Percentiles rank a stretch among this genome's conserved stretches.
These are phyloP conservation scores for Gastrophryne carolinensis DNA, from an alignment of 2,797 vertebrate genomes.

Conservation along the genomic window DNA sequence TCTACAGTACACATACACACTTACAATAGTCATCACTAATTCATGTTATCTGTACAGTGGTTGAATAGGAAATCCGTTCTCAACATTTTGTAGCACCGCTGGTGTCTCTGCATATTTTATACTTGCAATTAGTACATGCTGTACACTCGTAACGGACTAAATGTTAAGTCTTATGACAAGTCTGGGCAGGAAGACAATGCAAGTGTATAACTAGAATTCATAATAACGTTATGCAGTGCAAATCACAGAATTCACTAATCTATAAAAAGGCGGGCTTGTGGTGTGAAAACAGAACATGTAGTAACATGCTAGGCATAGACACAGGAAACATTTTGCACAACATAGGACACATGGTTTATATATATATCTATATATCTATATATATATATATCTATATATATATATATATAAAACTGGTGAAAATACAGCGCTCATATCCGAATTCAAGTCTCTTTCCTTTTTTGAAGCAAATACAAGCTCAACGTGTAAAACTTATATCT, in stretches of 20 bases:
- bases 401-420: too few relatives aligned
- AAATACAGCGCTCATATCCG: too few relatives aligned
- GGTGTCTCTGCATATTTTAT: conserved; percentile 12
- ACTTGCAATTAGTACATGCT: conserved; percentile 30
- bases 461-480: too few relatives aligned
- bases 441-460: too few relatives aligned
- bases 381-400: too few relatives aligned
- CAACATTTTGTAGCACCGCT: neutral
- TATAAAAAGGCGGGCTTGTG: conserved; percentile 16
- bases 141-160: neutral
- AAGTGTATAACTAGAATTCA: conserved; percentile 8
- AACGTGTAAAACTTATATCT: too few relatives aligned
- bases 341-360: too few relatives aligned
- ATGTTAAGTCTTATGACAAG: conserved; percentile 6
- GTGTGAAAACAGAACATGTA: conserved; percentile 30
- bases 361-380: too few relatives aligned
- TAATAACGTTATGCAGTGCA: conserved; percentile 37
- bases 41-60: neutral
- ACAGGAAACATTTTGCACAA: too few relatives aligned
- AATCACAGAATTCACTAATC: conserved; percentile 23
- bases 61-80: neutral
- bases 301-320: neutral
- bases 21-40: neutral
- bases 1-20: neutral
- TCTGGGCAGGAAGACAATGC: conserved; percentile 24